Evolutionary conservation across 2,888 invertebrate genomes (phyloP).

Genomic region (Leptinotarsa juncta): DNA sequence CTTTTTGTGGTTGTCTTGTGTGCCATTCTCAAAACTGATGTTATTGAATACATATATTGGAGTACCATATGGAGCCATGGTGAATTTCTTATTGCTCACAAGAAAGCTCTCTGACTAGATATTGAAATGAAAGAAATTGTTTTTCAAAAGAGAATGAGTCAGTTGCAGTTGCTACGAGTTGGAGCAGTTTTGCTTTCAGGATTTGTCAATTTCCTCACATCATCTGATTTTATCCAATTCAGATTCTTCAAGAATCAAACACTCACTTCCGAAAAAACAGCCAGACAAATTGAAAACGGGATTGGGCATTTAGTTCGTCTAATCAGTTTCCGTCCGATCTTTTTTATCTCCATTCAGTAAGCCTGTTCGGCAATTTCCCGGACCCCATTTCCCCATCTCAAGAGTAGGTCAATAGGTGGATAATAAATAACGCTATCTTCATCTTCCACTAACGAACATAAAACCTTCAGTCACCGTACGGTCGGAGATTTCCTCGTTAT

Average conservation of each 20-base stretch:
- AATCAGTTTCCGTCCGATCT: conserved; percentile 19
- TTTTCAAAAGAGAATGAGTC: no score
- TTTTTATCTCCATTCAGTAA: conserved; percentile 21
- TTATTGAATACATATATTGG: no score
- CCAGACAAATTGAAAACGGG: conserved; percentile 11
- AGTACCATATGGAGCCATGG: no score
- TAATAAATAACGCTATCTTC: conserved; percentile 1
- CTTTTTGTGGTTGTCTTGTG: no score
- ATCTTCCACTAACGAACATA: background rate
- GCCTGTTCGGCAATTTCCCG: conserved; percentile 21
- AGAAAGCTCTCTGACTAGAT: no score
- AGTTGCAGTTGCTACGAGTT: no score
- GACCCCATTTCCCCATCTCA: background rate
- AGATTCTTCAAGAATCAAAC: background rate
- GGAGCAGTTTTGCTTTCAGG: no score
- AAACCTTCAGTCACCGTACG: background rate
- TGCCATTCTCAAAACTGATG: no score
- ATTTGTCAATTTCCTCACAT: no score
- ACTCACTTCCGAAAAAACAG: background rate
- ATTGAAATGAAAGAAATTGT: no score
- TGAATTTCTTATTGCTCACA: no score
- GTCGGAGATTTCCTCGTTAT: background rate
- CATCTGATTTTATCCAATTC: no score
- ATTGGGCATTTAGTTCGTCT: conserved; percentile 4
- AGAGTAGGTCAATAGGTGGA: conserved; percentile 13